These are phyloP conservation scores for Anoplolepis gracilipes DNA, from an alignment of 1,140 invertebrate species.

Conservation along the genomic window DNA sequence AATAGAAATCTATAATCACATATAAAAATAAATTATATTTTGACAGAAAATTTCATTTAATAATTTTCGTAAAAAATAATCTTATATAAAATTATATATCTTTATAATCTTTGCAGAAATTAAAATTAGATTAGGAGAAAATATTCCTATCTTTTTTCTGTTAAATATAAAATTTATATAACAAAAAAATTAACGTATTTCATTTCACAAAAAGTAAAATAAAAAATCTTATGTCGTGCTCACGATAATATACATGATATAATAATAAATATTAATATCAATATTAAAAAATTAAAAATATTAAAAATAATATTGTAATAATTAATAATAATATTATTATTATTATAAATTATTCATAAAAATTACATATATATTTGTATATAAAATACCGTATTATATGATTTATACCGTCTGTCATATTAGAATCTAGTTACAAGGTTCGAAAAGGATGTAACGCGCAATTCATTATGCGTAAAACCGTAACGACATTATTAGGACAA, in stretches of 20 bases:
- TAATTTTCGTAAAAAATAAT: conserved; percentile 2
- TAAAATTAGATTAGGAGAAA: neutral
- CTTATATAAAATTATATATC: neutral
- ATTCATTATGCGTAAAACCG: conserved; percentile 50
- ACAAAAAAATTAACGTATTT: neutral
- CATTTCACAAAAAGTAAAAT: neutral
- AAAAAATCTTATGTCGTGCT: neutral
- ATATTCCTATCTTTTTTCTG: neutral
- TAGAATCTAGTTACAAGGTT: neutral
- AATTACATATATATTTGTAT: too few species aligned
- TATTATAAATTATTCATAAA: too few species aligned
- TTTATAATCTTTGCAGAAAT: neutral
- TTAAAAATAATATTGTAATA: neutral
- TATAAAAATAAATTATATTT: neutral
- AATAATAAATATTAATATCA: too few species aligned
- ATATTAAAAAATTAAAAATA: too few species aligned
- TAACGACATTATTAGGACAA: conserved; percentile 51
- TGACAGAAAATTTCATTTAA: neutral
- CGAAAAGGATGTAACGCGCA: conserved; percentile 23
- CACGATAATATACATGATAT: too few species aligned
- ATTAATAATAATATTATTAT: neutral
- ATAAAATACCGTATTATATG: neutral
- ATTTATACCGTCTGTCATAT: conserved; percentile 2
- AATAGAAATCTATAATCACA: too few species aligned
- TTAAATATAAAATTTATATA: neutral